These are phyloP conservation scores for Orycteropus afer DNA, from an alignment of 2,113 vertebrate species.

Conservation along the genomic window DNA sequence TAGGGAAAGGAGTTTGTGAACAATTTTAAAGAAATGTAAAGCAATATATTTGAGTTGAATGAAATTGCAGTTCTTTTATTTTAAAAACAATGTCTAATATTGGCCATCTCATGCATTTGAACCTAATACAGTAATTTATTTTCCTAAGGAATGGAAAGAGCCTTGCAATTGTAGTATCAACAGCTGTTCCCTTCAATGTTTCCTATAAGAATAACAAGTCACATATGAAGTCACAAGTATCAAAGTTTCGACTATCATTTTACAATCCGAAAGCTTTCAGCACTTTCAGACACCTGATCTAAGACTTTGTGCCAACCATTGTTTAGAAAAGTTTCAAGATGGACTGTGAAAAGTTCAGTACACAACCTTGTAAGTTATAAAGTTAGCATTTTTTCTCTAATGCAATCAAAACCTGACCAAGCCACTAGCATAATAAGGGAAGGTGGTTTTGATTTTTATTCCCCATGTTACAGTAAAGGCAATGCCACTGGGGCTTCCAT, in stretches of 20 bases:
- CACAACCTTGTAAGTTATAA: neutral
- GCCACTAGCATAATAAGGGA: neutral
- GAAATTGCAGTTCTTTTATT: neutral
- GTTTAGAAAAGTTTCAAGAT: neutral
- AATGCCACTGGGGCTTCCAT: neutral
- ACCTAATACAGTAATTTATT: neutral
- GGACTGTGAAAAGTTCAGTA: constrained; percentile 15
- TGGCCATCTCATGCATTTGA: constrained; percentile 14
- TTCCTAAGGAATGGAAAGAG: constrained; percentile 17
- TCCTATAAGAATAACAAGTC: neutral
- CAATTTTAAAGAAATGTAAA: neutral
- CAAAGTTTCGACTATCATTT: neutral
- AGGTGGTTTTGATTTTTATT: constrained; percentile 22
- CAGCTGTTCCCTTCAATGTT: neutral
- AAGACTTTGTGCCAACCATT: neutral
- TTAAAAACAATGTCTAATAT: constrained; percentile 29
- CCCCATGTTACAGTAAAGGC: constrained; percentile 28
- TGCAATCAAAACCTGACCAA: constrained; percentile 34
- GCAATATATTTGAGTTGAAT: neutral
- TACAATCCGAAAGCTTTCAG: neutral
- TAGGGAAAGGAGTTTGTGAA: neutral
- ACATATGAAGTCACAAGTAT: neutral
- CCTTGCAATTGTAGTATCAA: neutral
- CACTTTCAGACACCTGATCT: neutral
- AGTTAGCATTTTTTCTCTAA: neutral